phyloP scores from a whole-genome alignment of 2,113 vertebrate genomes.

The Melospiza melodia region DNA sequence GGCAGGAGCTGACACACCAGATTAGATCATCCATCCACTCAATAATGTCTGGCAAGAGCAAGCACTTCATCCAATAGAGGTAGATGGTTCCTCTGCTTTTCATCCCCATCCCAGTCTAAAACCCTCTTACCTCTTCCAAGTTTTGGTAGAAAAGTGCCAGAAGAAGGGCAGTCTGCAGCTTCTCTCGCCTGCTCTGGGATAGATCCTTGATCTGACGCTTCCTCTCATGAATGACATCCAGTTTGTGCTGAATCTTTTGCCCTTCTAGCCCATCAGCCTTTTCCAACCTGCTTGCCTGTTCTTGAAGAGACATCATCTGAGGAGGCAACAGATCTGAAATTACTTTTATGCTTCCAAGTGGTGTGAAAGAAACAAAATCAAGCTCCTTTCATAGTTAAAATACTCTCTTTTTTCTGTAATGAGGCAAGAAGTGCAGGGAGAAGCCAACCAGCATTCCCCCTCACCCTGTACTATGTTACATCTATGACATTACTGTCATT shows the following conservation, averaged over 20 bases:
- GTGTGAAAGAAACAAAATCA: not conserved
- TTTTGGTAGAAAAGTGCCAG: constrained; percentile 79
- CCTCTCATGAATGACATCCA: constrained; percentile 64
- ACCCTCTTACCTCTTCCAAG: constrained; percentile 75
- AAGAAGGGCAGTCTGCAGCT: constrained; percentile 77
- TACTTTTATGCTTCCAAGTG: not conserved
- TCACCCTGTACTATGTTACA: not conserved
- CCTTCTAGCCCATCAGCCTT: constrained; percentile 60
- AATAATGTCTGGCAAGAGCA: not conserved
- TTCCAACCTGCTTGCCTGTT: constrained; percentile 72
- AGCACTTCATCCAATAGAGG: not conserved
- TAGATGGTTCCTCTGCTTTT: not conserved
- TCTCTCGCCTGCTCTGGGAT: constrained; percentile 70
- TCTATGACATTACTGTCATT: not conserved
- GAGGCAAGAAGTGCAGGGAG: not conserved
- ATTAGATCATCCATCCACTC: not conserved
- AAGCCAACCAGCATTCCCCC: not conserved
- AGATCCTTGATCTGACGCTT: constrained; percentile 77
- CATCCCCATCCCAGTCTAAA: not conserved
- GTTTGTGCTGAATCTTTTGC: constrained; percentile 60
- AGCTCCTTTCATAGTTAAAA: not conserved
- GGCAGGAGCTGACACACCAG: not conserved
- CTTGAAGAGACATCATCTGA: constrained; percentile 80
- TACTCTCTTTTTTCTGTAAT: not conserved
- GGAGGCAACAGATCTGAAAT: constrained; percentile 7